Base-by-base conservation (phyloP, 1,140 invertebrate genomes). In the Ericerus pela region DNA sequence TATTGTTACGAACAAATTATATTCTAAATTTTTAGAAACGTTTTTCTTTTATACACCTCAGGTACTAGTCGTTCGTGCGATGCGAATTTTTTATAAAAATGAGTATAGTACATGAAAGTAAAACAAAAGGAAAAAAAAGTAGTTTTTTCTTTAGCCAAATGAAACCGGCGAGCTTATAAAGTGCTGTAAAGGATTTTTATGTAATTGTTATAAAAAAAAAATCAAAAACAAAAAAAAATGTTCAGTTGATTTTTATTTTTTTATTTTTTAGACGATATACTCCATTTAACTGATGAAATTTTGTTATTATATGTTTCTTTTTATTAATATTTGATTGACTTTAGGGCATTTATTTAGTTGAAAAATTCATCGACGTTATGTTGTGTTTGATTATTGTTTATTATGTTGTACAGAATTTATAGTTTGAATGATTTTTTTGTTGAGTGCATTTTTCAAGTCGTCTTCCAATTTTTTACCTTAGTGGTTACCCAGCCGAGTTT, bases 61-160 rank as follows among this genome's bases (percentile, higher is more conserved):
- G 41, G 41, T 22, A 47, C 41, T 47, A 47, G 41, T 47, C 41
- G 41, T 24, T 47, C n/a, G n/a, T n/a, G n/a, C n/a, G n/a, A n/a
- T n/a, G n/a, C n/a, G n/a, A n/a, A n/a, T n/a, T n/a, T n/a, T n/a
- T n/a, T n/a, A 24, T 47, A 47, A 24, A 47, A 24, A 8, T 22
- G 30, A 33, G n/a, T 8, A 8, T 18, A 18, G 26, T 47, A 47
- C 16, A 10, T 47, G 41, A 24, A 22, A 47, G 26, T 10, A 4
- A 24, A 47, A 20, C 26, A 24, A 10, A 33, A 33, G n/a, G 8
- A 10, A n/a, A 10, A 8, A 33, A 10, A 10, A n/a, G 8, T 33
- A 33, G 30, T 33, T 10, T 33, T 33, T 8, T 10, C 30, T 8
- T 33, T 33, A n/a, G 18, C 22, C 14, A 47, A 47, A 14, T 47